phyloP scores from a whole-genome alignment of 2,797 vertebrate species.

The Alcedo quadribrachys region DNA sequence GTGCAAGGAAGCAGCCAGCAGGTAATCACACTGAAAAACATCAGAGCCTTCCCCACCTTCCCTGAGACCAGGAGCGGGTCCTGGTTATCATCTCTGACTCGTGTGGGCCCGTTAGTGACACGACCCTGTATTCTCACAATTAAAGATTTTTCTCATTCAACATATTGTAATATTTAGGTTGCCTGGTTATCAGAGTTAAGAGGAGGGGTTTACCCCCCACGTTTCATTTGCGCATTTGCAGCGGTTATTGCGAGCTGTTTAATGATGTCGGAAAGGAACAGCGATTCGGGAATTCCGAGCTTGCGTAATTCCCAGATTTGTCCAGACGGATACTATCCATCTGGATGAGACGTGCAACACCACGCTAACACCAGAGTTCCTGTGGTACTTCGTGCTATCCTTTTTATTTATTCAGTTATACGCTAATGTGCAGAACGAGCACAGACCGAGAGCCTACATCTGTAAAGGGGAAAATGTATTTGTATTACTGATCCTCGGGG shows the following conservation, averaged over 20 bases:
- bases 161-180: background rate
- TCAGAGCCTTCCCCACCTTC: background rate
- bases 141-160: background rate
- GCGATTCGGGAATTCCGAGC: slow-evolving; percentile 3
- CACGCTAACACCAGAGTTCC: background rate
- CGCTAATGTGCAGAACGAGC: background rate
- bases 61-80: background rate
- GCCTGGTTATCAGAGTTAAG: background rate
- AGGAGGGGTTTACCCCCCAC: fast-evolving
- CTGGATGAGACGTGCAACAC: background rate
- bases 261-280: background rate
- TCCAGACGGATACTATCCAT: slow-evolving; percentile 29
- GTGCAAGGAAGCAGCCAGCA: background rate
- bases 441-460: background rate
- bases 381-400: slow-evolving; percentile 9
- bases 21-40: background rate
- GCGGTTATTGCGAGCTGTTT: background rate
- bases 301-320: slow-evolving; percentile 23
- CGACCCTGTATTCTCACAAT: background rate
- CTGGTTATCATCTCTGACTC: background rate
- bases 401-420: slow-evolving; percentile 17
- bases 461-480: background rate
- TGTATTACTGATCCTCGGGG: background rate
- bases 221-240: background rate
- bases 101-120: background rate